Evolutionary conservation across 2,113 vertebrate species (phyloP), one percentile per base, ranked within the genome.

Genomic region (Oplegnathus fasciatus): DNA sequence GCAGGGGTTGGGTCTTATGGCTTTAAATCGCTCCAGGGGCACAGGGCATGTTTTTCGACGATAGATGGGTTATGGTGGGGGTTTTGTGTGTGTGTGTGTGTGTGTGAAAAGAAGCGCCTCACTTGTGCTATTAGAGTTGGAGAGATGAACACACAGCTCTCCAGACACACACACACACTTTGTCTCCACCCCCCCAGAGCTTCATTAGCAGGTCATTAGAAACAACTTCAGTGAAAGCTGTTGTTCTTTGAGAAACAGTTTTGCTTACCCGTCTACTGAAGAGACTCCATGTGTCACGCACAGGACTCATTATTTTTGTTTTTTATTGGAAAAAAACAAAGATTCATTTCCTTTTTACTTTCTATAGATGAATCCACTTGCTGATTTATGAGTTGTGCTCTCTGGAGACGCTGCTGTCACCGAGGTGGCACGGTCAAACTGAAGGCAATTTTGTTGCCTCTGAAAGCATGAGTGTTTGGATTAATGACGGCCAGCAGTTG

Each of bases 131-230:
- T 90, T 90, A 89, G 78, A 85, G 52, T 57, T 57, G 48, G 18
- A 46, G 61, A 77, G 69, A 85, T 64, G 80, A 88, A 88, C 83
- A 87, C 82, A 76, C 9, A 50, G 42, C 82, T 90, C 85, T 83
- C 75, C 80, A 88, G 90, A 87, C 89, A 74, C 70, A 84, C 78
- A 50, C 70, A 88, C 85, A 67, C 77, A 75, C 84, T 81, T n/a
- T 37, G 83, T 84, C 68, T 78, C 81, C 86, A 55, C 88, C 87
- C 89, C 79, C 81, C 83, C 57, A 1, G 48, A 86, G 86, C 89
- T 90, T 91, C 89, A 92, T 93, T 91, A 92, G 83, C 79, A 46
- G 58, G 85, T 91, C 92, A 91, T 93, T 93, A 92, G 87, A 77
- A 89, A 66, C 48, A 46, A 83, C 78, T 91, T 84, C 69, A 74